Base-by-base conservation (phyloP, 2,888 invertebrate genomes). In the Augochlorella aurata region DNA sequence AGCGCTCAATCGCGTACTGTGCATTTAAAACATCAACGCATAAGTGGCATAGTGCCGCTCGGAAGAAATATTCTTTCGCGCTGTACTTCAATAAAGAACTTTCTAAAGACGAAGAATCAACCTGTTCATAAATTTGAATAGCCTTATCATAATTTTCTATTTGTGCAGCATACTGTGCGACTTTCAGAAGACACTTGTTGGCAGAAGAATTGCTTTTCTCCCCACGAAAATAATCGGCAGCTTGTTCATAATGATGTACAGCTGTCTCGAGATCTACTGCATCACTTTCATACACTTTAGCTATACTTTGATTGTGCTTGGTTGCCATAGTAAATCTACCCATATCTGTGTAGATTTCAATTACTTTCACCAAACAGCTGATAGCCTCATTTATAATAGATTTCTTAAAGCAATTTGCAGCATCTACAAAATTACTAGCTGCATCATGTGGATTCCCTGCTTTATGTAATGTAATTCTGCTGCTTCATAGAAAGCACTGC, bases 291-390 rank as follows among this genome's bases (percentile, higher is more conserved):
- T 98, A 99, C 93, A 99, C 96, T 94, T 99, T 99, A 12, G 99
- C 99, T 94, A 99, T 98, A 90, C 97, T 97, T 94, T 97, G 97
- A 94, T 99, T 99, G 94, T 99, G 98, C 94, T 99, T 99, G 63
- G 99, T 99, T 18, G 99, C 99, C 94, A 99, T 98, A 50, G 98
- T 98, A 94, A 99, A 99, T 68, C 98, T 95, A 0, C 99, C 99
- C 98, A 99, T 99, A 92, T 99, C 99, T 16, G 99, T 98, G 94
- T 99, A 99, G 89, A 99, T 99, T 94, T 99, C 99, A 85, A 99
- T 98, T 0, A 98, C 98, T 94, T 98, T 98, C 89, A 97, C 94
- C 71, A 99, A 94, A 93, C 98, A 98, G 81, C 96, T 96, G 0
- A 98, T 97, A 0, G 99, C 98, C 95, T 98, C 93, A 85, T 92